Evolutionary conservation across 2,888 invertebrate species (phyloP).

Genomic region (Itoplectis maculator): DNA sequence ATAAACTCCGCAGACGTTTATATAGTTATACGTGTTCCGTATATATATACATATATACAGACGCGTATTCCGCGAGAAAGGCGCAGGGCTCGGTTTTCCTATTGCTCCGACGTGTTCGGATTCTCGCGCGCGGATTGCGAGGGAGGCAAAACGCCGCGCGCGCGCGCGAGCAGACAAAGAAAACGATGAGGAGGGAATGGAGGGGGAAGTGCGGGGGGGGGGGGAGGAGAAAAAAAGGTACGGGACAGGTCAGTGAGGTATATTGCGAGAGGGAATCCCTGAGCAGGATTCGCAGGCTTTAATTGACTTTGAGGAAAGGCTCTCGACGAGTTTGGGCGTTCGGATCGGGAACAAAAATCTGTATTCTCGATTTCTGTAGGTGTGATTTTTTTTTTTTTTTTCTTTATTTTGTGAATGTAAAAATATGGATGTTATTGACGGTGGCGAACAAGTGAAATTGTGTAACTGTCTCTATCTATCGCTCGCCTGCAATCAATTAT

Average conservation of each 20-base stretch:
- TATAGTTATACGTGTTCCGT: slow-evolving; percentile 1
- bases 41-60: background rate
- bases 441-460: background rate
- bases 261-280: background rate
- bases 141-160: background rate
- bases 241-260: slow-evolving; percentile 7
- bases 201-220: too few relatives aligned
- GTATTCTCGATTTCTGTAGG: too few relatives aligned
- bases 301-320: slow-evolving; percentile 42
- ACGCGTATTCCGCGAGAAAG: background rate
- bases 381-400: too few relatives aligned
- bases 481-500: slow-evolving; percentile 62
- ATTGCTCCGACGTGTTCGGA: background rate
- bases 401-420: background rate
- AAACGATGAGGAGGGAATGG: slow-evolving; percentile 5
- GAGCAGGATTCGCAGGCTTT: slow-evolving; percentile 36
- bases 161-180: slow-evolving; percentile 27
- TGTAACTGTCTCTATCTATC: slow-evolving; percentile 31
- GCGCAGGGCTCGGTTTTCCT: background rate
- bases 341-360: background rate
- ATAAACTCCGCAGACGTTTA: slow-evolving; percentile 30
- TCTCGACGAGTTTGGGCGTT: slow-evolving; percentile 17
- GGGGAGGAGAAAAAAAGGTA: background rate
- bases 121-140: background rate
- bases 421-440: background rate